Percentiles rank a stretch among this genome's conserved stretches.
phyloP scores from a whole-genome alignment of 2,888 invertebrate genomes.

The Dicranocentrus wangi region DNA sequence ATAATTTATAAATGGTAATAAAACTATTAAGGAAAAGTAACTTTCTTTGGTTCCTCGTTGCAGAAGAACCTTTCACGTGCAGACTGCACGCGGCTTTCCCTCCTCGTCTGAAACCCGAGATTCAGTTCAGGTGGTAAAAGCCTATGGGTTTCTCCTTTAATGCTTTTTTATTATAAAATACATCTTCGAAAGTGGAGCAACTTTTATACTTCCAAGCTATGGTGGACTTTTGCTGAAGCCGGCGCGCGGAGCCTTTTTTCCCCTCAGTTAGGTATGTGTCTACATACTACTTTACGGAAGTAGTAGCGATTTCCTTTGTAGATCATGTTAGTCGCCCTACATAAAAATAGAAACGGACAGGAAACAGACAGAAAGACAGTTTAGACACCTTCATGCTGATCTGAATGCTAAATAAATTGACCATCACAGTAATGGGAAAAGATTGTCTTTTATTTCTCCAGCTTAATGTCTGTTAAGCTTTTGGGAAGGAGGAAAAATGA shows the following conservation, averaged over 20 bases:
- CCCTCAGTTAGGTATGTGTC: too few relatives aligned
- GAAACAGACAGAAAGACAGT: constrained; percentile 58
- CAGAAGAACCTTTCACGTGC: too few relatives aligned
- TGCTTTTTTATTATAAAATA: constrained; percentile 15
- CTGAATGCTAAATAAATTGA: constrained; percentile 63
- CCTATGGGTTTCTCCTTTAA: not conserved
- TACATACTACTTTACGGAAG: too few relatives aligned
- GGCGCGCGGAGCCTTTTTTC: too few relatives aligned
- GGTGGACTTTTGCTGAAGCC: too few relatives aligned
- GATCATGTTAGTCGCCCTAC: not conserved
- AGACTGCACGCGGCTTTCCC: too few relatives aligned
- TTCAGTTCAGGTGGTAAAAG: constrained; percentile 7
- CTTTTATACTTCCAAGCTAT: too few relatives aligned
- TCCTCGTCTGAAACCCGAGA: too few relatives aligned
- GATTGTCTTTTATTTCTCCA: constrained; percentile 55
- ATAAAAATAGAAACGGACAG: constrained; percentile 27
- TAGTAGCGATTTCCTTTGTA: not conserved
- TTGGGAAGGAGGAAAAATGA: constrained; percentile 40
- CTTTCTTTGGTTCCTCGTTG: constrained; percentile 30
- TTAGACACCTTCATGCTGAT: constrained; percentile 59
- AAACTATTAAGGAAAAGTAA: constrained; percentile 54
- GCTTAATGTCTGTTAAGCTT: constrained; percentile 48
- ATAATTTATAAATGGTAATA: constrained; percentile 58
- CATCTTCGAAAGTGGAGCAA: too few relatives aligned
- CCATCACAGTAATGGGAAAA: constrained; percentile 52